A percentile compares a stretch with the other conserved stretches of the same genome.
Evolutionary conservation across 2,888 invertebrate species (phyloP).

Genomic region (Chorisops tibialis): DNA sequence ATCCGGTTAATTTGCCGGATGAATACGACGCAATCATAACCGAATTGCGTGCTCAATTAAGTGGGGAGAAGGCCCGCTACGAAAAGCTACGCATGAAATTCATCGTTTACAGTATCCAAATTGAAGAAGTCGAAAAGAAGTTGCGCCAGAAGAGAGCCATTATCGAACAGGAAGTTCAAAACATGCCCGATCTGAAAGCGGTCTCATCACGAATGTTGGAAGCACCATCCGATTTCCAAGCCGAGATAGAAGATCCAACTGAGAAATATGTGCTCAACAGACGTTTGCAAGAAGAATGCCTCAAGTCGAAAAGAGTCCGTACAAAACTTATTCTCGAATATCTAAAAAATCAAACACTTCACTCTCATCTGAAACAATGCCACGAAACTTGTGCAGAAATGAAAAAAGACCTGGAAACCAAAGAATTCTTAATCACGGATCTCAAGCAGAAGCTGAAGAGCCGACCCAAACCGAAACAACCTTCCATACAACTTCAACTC

Average conservation of each 20-base stretch:
- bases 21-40: neutral
- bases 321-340: neutral
- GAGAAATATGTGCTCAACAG: too few species aligned
- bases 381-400: neutral
- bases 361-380: neutral
- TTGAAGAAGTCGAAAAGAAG: neutral
- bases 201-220: neutral
- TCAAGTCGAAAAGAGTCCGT: neutral
- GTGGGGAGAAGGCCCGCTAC: neutral
- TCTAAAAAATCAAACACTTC: neutral
- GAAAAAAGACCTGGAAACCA: neutral
- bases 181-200: neutral
- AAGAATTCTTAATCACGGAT: neutral
- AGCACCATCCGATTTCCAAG: too few species aligned
- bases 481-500: neutral
- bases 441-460: neutral
- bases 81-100: neutral
- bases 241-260: too few species aligned
- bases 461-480: neutral
- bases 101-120: neutral
- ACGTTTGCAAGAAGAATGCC: neutral
- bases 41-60: neutral
- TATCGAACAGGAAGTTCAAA: neutral
- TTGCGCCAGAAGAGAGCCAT: neutral
- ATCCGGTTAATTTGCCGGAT: neutral